A percentile compares a stretch with the other conserved stretches of the same genome.
phyloP scores from a whole-genome alignment of 2,113 vertebrate genomes.

The Ceyx cyanopectus region DNA sequence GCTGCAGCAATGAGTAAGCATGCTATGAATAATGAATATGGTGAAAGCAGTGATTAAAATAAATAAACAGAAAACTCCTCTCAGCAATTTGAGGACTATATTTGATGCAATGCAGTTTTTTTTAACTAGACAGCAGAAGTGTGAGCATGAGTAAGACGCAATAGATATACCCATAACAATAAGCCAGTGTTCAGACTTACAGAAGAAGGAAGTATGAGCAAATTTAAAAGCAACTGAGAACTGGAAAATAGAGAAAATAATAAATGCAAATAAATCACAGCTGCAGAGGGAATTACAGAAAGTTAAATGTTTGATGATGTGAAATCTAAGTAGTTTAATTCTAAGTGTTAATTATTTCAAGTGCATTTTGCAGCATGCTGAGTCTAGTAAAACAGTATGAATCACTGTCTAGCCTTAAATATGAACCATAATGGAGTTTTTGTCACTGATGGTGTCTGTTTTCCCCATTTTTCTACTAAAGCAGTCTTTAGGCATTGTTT shows the following conservation, averaged over 20 bases:
- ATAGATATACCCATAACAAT: conserved; percentile 48
- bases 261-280: conserved; percentile 63
- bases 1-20: neutral
- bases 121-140: conserved; percentile 9
- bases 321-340: conserved; percentile 68
- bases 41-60: conserved; percentile 16
- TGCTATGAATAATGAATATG: neutral
- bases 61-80: conserved; percentile 29
- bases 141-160: conserved; percentile 30
- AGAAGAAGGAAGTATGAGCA: conserved; percentile 53
- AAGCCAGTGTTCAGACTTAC: conserved; percentile 8
- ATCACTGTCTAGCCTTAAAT: conserved; percentile 53
- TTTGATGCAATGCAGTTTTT: neutral
- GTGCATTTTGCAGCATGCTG: conserved; percentile 66
- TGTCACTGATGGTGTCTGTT: neutral
- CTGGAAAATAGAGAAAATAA: conserved; percentile 54
- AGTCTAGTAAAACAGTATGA: conserved; percentile 58
- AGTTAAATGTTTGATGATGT: conserved; percentile 65
- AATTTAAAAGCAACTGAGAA: conserved; percentile 42
- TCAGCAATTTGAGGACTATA: conserved; percentile 14
- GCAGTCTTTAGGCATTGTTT: conserved; percentile 11
- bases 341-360: conserved; percentile 70
- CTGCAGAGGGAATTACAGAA: conserved; percentile 57
- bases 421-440: conserved; percentile 34
- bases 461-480: conserved; percentile 7